Conservation (phyloP, 92 coral and sea anemone species). For the Anthopleura xanthogrammica region DNA sequence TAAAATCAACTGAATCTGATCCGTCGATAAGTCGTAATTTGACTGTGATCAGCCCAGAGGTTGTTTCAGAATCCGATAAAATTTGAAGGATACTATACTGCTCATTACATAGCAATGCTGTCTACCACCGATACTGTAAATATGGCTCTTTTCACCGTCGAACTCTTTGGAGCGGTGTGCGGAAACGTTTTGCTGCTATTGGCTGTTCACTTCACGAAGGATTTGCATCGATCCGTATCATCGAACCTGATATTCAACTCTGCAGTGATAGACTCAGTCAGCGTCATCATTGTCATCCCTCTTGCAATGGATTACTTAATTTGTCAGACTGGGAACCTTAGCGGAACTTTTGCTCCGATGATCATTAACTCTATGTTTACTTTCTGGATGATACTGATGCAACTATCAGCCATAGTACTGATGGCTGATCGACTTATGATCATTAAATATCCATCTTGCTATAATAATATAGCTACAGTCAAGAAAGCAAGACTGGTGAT, state of each 20-base stretch:
- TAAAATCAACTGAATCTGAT: too few species aligned
- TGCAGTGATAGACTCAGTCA: neutral
- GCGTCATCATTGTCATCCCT: neutral
- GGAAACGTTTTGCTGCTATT: conserved; percentile 12
- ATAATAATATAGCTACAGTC: neutral
- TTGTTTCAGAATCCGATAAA: too few species aligned
- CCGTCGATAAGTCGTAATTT: too few species aligned
- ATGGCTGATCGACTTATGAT: conserved; percentile 19
- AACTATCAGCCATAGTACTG: neutral
- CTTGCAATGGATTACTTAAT: neutral
- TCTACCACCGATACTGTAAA: neutral
- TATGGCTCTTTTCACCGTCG: neutral
- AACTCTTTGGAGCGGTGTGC: conserved; percentile 1
- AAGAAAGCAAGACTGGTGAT: conserved; percentile 8
- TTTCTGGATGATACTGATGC: neutral
- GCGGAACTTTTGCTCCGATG: conserved; percentile 1
- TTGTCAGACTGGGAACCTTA: conserved; percentile 8
- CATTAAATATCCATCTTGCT: neutral
- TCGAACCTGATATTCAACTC: conserved; percentile 15
- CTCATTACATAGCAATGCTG: neutral
- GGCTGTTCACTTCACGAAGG: neutral
- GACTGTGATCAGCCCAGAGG: too few species aligned
- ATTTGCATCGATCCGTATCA: neutral
- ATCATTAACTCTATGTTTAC: neutral
- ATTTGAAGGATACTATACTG: too few species aligned